Evolutionary conservation across 2,888 invertebrate species (phyloP), one percentile per base, ranked within the genome.

Genomic region (Euplexia lucipara): DNA sequence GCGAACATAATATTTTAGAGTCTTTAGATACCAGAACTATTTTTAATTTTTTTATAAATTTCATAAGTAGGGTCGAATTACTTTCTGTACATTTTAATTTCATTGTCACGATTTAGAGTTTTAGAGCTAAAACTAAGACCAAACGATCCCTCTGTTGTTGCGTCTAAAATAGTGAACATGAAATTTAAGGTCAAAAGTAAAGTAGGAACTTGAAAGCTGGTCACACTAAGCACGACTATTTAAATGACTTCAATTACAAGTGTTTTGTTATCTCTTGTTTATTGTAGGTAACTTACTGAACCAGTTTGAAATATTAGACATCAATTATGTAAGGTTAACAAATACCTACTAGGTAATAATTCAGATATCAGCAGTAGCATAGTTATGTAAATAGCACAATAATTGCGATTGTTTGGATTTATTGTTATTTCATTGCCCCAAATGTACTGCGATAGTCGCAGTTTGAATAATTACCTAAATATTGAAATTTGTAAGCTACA

Each of bases 341-440:
- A 41, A 51, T 18, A 48, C n/a, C n/a, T n/a, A n/a, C 35, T 26
- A 45, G 10, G 5, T 39, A 26, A 71, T 56, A 35, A 67, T 45
- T 61, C 42, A 35, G 30, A 44, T 39, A 51, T 14, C 14, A 30
- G 12, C 22, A 45, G 49, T 5, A 32, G 35, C 20, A 35, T 47
- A 47, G 42, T 71, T 48, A 71, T 67, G 71, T 61, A 71, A 71
- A 26, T 67, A 52, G 61, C 42, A 52, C 49, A 70, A 42, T 56
- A 30, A 52, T 61, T 30, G 34, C 42, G 10, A 60, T 47, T 47
- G 20, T 71, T 67, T 51, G 71, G 78, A 74, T 69, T 74, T 70
- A 64, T 62, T 66, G 53, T 68, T 69, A 30, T 59, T 44, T 37
- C 48, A 59, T 30, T 45, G 64, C 32, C 10, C 57, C 35, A 66